Conservation (phyloP, 1,140 invertebrate species). For the Triops cancriformis region DNA sequence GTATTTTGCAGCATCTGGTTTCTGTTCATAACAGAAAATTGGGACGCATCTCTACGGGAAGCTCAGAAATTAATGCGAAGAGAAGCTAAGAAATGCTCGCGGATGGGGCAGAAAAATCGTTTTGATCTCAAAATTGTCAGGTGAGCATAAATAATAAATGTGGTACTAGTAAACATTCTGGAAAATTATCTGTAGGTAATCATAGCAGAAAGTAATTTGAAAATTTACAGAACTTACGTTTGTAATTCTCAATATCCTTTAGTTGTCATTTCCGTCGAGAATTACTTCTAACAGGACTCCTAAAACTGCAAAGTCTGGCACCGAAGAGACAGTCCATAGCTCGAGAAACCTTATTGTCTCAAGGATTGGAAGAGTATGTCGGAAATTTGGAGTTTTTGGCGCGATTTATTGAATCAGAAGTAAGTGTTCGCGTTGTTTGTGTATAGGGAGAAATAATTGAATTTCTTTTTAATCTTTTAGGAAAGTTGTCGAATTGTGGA, state of each 20-base stretch:
- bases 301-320: neutral
- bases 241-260: neutral
- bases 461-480: neutral
- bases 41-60: neutral
- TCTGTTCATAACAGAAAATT: neutral
- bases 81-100: neutral
- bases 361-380: conserved; percentile 6
- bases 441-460: neutral
- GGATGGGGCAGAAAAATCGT: neutral
- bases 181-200: neutral
- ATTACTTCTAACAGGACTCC: neutral
- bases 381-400: conserved; percentile 14
- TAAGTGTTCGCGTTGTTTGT: neutral
- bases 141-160: too few relatives aligned
- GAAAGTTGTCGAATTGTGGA: neutral
- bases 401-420: conserved; percentile 17
- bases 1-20: neutral
- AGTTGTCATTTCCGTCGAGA: neutral
- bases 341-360: neutral
- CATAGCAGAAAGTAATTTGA: neutral
- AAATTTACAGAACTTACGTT: neutral
- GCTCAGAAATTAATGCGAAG: neutral
- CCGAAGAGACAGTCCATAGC: neutral
- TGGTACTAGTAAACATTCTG: too few relatives aligned
- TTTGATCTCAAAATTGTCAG: neutral